A percentile compares a stretch with the other conserved stretches of the same genome.
Evolutionary conservation across 92 coral and sea anemone species (phyloP).

Genomic region (Anthopleura xanthogrammica): DNA sequence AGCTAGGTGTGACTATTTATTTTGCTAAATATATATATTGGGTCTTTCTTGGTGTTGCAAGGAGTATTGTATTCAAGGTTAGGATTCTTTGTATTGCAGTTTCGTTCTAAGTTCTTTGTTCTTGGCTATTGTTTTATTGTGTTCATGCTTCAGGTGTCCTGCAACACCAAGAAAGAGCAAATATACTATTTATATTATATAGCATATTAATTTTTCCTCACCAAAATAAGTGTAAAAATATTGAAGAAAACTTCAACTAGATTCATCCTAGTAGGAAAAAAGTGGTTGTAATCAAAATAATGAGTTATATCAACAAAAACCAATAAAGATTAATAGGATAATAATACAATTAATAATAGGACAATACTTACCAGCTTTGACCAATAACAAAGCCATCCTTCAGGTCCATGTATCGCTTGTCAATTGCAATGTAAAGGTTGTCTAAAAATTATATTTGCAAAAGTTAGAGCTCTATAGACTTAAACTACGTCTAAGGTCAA

Average conservation of each 20-base stretch:
- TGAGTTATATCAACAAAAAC: background rate
- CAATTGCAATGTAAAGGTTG: conserved; percentile 56
- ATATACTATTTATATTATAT: too few species aligned
- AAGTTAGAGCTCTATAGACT: background rate
- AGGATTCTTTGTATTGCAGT: too few species aligned
- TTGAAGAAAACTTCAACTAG: conserved; percentile 55
- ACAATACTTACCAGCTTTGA: conserved; percentile 45
- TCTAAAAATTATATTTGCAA: conserved; percentile 28
- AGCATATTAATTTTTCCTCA: conserved; percentile 20
- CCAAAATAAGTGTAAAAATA: conserved; percentile 41
- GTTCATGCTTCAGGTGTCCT: too few species aligned
- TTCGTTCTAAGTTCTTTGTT: too few species aligned
- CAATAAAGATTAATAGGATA: background rate
- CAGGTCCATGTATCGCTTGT: conserved; percentile 47
- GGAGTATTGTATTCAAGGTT: too few species aligned
- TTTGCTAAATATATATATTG: too few species aligned
- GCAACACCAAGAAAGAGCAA: too few species aligned
- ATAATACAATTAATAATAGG: background rate
- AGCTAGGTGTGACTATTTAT: too few species aligned
- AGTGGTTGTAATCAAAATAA: background rate
- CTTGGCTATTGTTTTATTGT: too few species aligned
- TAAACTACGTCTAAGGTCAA: too few species aligned
- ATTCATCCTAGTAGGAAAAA: conserved; percentile 47
- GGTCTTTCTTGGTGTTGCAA: too few species aligned
- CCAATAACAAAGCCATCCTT: conserved; percentile 61